These are phyloP conservation scores for Sander vitreus DNA, from an alignment of 2,113 vertebrate genomes.

Conservation along the genomic window DNA sequence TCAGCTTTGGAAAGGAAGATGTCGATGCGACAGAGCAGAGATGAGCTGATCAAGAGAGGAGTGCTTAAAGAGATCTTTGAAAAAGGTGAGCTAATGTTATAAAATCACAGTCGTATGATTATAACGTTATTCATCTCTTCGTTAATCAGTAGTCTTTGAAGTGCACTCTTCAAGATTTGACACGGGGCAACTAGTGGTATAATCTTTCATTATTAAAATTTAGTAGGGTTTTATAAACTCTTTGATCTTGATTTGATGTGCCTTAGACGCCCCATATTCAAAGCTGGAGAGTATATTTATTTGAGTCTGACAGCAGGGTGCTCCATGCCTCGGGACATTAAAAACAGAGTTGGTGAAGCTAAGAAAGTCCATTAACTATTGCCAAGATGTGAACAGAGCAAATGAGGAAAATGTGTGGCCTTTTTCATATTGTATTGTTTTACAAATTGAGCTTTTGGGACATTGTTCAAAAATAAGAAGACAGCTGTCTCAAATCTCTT, in stretches of 20 bases:
- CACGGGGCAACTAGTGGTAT: conserved; percentile 52
- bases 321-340: conserved; percentile 37
- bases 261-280: conserved; percentile 20
- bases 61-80: conserved; percentile 98
- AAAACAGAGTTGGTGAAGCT: conserved; percentile 40
- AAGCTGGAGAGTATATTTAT: conserved; percentile 27
- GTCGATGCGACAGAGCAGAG: conserved; percentile 97
- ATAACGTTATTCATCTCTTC: conserved; percentile 49
- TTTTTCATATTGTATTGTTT: neutral
- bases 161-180: conserved; percentile 46
- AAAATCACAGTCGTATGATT: neutral
- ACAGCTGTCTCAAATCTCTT: neutral
- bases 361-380: conserved; percentile 23
- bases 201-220: conserved; percentile 70
- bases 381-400: conserved; percentile 23
- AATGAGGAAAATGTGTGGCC: neutral
- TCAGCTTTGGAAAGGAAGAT: conserved; percentile 98
- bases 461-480: neutral
- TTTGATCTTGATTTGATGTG: conserved; percentile 70
- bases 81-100: conserved; percentile 89
- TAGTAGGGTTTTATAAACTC: conserved; percentile 40
- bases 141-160: conserved; percentile 66
- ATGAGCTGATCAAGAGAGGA: conserved; percentile 97
- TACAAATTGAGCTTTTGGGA: conserved; percentile 4
- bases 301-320: conserved; percentile 39